Percentiles rank a stretch among this genome's conserved stretches.
phyloP scores from a whole-genome alignment of 1,140 invertebrate species.

The Brachionus paranguensis region DNA sequence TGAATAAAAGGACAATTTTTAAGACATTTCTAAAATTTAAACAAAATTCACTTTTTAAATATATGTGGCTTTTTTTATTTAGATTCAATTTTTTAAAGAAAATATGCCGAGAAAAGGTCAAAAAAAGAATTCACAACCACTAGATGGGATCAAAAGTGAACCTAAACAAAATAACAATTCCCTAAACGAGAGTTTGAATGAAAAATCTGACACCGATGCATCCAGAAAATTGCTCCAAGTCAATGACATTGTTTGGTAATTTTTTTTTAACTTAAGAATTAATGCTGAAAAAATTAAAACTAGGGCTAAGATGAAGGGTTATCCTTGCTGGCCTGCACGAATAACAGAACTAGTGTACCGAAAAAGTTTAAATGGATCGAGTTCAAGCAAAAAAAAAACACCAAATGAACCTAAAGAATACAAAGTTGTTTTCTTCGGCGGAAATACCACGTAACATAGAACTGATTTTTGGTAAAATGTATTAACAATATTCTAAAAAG shows the following conservation, averaged over 20 bases:
- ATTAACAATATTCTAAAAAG: neutral
- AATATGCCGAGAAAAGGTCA: neutral
- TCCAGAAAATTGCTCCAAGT: neutral
- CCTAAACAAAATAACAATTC: neutral
- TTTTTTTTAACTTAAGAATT: neutral
- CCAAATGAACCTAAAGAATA: neutral
- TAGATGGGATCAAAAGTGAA: neutral
- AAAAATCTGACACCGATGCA: neutral
- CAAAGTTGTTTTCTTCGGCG: neutral
- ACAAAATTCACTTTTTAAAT: neutral
- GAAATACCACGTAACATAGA: neutral
- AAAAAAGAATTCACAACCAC: neutral
- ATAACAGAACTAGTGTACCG: neutral
- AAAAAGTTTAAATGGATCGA: neutral
- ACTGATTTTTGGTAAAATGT: neutral
- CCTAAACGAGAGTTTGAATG: neutral
- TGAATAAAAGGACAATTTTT: neutral
- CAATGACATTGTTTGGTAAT: conserved; percentile 12
- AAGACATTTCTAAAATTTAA: neutral
- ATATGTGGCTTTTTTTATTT: neutral
- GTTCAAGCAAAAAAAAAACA: neutral
- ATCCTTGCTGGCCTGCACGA: conserved; percentile 1
- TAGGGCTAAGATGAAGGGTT: conserved; percentile 11
- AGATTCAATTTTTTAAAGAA: neutral
- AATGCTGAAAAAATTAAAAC: neutral